Conservation (phyloP, 2,113 vertebrate species). For the Xyrauchen texanus region DNA sequence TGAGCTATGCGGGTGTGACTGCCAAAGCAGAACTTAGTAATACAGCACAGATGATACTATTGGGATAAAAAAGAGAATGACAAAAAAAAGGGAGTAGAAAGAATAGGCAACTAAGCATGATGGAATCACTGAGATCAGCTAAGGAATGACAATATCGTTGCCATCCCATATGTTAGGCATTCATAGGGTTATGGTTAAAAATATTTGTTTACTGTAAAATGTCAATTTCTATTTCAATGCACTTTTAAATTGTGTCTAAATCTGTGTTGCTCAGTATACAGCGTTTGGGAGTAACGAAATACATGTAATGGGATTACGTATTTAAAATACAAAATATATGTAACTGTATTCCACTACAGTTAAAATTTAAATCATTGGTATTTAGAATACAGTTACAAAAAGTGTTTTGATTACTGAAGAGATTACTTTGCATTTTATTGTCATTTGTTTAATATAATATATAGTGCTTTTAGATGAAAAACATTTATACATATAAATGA, state of each 20-base stretch:
- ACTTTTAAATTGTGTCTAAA: neutral
- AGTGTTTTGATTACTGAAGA: no score
- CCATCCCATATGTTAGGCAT: neutral
- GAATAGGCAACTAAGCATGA: neutral
- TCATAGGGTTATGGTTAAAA: conserved; percentile 1
- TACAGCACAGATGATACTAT: conserved; percentile 2
- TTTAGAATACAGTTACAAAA: no score
- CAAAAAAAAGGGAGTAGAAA: neutral
- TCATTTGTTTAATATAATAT: no score
- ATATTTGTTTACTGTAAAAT: neutral
- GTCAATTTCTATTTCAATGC: neutral
- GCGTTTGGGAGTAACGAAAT: no score
- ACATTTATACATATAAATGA: no score
- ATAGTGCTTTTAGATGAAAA: no score
- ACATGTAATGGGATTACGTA: no score
- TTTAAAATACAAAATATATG: no score
- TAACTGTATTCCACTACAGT: no score
- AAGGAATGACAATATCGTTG: neutral
- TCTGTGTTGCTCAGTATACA: neutral
- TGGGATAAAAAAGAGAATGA: neutral
- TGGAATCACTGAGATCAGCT: neutral
- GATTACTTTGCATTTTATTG: no score
- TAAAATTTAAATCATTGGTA: no score
- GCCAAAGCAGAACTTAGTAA: conserved; percentile 16
- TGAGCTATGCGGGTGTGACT: conserved; percentile 43